Evolutionary conservation across 2,888 invertebrate genomes (phyloP).

Genomic region (Buathra laborator): DNA sequence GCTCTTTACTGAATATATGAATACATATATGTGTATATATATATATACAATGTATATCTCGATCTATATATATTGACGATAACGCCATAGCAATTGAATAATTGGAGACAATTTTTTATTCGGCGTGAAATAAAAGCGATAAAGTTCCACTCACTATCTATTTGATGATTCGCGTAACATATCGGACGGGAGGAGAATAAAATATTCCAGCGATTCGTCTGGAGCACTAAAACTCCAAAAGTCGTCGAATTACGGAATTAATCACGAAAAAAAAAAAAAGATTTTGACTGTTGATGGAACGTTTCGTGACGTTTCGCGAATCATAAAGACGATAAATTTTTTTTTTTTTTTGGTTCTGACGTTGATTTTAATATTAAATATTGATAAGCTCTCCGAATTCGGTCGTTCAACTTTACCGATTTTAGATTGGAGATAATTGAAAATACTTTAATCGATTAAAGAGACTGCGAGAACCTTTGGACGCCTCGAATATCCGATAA

Average conservation of each 20-base stretch:
- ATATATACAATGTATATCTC: no score
- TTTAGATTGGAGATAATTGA: no score
- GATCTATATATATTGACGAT: neutral
- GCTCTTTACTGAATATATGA: neutral
- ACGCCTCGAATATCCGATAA: no score
- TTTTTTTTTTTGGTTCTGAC: neutral
- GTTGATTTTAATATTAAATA: neutral
- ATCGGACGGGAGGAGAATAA: neutral
- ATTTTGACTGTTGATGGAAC: neutral
- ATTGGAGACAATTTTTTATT: constrained; percentile 16
- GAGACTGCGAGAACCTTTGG: no score
- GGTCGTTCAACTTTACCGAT: no score
- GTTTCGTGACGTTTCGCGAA: neutral
- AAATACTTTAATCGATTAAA: no score
- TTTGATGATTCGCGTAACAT: neutral
- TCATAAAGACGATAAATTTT: neutral
- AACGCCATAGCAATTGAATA: neutral
- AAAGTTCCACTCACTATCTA: neutral
- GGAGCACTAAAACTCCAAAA: neutral
- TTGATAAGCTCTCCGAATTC: no score
- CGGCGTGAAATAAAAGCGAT: constrained; percentile 11
- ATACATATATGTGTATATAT: neutral
- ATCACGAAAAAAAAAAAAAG: neutral
- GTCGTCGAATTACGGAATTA: neutral
- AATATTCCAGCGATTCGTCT: neutral